Percentiles rank a stretch among this genome's conserved stretches.
These are phyloP conservation scores for Azemiops feae DNA, from an alignment of 2,113 vertebrate genomes.

Conservation along the genomic window DNA sequence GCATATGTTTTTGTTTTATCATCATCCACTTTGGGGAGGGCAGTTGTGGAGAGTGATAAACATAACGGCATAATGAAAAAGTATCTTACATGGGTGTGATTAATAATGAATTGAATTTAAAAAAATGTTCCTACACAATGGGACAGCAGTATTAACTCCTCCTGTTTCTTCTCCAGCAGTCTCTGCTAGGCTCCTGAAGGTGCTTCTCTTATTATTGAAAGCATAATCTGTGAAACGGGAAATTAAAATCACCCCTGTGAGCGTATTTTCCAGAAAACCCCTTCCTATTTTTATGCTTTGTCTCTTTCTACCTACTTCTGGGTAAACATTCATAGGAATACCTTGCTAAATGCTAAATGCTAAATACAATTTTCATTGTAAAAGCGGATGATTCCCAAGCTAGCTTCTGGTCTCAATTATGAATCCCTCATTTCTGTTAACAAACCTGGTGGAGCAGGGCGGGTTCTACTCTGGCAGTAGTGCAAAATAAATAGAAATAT, in stretches of 20 bases:
- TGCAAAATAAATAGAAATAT: slow-evolving; percentile 10
- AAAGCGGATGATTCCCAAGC: neutral
- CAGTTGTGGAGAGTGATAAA: neutral
- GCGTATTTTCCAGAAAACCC: neutral
- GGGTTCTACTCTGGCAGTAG: slow-evolving; percentile 4
- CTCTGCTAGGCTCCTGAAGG: neutral
- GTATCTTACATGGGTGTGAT: neutral
- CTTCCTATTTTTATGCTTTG: neutral
- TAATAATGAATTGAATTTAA: neutral
- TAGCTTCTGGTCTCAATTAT: neutral
- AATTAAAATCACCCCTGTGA: neutral
- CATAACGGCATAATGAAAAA: neutral
- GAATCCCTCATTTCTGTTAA: neutral
- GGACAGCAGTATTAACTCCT: neutral
- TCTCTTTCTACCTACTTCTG: neutral
- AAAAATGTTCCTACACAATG: neutral
- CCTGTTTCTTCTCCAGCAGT: neutral
- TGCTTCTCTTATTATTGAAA: neutral
- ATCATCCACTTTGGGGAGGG: neutral
- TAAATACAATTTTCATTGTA: slow-evolving; percentile 11
- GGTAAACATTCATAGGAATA: neutral
- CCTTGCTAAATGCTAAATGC: slow-evolving; percentile 16
- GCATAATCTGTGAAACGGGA: neutral
- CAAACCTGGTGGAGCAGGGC: too few species aligned
- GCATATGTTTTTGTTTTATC: neutral